Evolutionary conservation across 2,888 invertebrate genomes (phyloP).

Genomic region (Cryptocephalus primarius): DNA sequence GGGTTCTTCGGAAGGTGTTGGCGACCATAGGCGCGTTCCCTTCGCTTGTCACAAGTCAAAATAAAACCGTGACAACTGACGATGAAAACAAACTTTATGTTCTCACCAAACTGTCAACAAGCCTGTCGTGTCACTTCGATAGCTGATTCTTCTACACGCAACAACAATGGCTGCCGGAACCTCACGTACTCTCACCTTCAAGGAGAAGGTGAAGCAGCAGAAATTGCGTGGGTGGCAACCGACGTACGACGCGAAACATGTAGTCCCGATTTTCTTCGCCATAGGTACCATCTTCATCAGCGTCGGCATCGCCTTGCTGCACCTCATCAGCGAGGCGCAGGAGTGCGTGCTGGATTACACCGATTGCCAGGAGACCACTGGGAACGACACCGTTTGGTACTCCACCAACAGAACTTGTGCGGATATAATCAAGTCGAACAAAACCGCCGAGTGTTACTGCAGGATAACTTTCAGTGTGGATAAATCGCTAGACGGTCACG

Average conservation of each 20-base stretch:
- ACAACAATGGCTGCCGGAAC: no score
- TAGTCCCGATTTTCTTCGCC: background rate
- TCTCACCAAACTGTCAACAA: no score
- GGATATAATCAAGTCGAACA: background rate
- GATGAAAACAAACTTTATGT: no score
- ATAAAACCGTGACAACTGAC: no score
- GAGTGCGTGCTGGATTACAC: background rate
- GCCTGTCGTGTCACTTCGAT: no score
- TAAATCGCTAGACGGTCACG: background rate
- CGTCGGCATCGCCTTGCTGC: background rate
- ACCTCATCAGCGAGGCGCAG: background rate
- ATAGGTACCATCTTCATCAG: background rate
- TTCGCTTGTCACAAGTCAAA: no score
- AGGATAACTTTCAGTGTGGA: no score
- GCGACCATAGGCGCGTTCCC: no score
- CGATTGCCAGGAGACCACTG: background rate
- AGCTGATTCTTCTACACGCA: no score
- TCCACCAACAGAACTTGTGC: background rate
- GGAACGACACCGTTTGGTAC: background rate
- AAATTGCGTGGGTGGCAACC: background rate
- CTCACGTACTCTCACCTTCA: no score
- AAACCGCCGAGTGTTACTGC: no score
- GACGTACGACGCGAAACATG: background rate
- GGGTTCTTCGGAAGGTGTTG: no score
- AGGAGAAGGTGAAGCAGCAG: background rate